phyloP scores from a whole-genome alignment of 1,140 invertebrate genomes.

The Drosophila sturtevanti region DNA sequence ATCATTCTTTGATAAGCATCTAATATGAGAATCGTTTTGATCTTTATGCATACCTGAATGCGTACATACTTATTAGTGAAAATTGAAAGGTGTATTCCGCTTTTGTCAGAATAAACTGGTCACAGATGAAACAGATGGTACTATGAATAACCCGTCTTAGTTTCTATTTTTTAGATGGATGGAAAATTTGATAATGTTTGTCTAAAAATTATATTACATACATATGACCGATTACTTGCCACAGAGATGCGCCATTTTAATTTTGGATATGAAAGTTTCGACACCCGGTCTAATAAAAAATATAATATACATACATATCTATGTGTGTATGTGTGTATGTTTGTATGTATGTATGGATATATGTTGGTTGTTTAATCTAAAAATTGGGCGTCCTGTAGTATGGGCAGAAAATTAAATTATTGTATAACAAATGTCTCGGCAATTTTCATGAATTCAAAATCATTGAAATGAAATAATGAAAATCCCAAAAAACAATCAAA shows the following conservation, averaged over 20 bases:
- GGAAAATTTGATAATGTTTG: neutral
- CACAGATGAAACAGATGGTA: neutral
- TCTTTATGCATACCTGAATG: neutral
- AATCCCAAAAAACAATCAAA: slow-evolving; percentile 82
- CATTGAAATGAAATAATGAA: slow-evolving; percentile 80
- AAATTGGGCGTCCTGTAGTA: slow-evolving; percentile 25
- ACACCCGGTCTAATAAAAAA: slow-evolving; percentile 2
- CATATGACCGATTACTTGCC: too few species aligned
- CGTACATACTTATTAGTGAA: neutral
- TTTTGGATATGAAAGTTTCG: neutral
- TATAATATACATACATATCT: neutral
- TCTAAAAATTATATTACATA: neutral
- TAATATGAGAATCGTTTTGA: neutral
- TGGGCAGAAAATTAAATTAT: slow-evolving; percentile 70
- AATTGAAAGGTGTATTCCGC: too few species aligned
- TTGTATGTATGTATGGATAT: too few species aligned
- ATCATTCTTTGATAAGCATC: slow-evolving; percentile 9
- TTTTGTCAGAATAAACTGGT: neutral
- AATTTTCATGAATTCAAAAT: slow-evolving; percentile 78
- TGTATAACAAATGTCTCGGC: slow-evolving; percentile 73
- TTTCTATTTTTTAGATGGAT: neutral
- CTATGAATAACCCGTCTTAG: too few species aligned
- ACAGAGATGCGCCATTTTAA: neutral
- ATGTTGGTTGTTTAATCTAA: slow-evolving; percentile 34
- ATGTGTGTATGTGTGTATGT: too few species aligned